Evolutionary conservation across 2,113 vertebrate genomes (phyloP).

Genomic region (Chaenocephalus aceratus): DNA sequence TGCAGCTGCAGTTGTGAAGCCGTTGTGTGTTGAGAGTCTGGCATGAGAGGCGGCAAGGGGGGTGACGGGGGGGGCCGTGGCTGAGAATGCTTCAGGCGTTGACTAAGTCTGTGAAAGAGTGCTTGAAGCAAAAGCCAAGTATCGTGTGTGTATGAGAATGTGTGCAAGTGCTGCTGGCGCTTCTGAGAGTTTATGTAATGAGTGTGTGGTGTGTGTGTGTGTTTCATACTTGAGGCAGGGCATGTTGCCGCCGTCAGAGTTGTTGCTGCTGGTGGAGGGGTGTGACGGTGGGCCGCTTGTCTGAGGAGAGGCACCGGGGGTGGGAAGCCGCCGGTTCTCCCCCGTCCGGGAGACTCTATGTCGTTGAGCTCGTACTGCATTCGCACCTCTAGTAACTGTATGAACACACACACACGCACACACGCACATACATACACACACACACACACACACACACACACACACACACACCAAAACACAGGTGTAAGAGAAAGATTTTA

Average conservation of each 20-base stretch:
- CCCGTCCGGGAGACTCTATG: conserved; percentile 92
- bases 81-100: conserved; percentile 61
- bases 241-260: conserved; percentile 95
- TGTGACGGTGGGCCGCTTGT: conserved; percentile 91
- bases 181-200: conserved; percentile 21
- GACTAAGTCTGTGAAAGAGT: conserved; percentile 58
- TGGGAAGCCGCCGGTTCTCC: conserved; percentile 84
- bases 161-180: conserved; percentile 27
- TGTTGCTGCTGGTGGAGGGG: conserved; percentile 96
- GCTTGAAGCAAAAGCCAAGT: conserved; percentile 69
- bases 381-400: conserved; percentile 94
- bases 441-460: too few species aligned
- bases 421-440: too few species aligned
- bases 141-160: conserved; percentile 36
- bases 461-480: conserved; percentile 19
- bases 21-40: conserved; percentile 48
- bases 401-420: background rate
- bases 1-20: conserved; percentile 55
- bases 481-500: background rate
- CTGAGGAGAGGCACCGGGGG: conserved; percentile 91
- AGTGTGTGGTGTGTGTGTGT: conserved; percentile 20
- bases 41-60: conserved; percentile 49
- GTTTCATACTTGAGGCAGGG: conserved; percentile 94
- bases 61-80: conserved; percentile 48
- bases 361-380: conserved; percentile 94